These are phyloP conservation scores for Falco concolor DNA, from an alignment of 2,797 vertebrate species.

Conservation along the genomic window DNA sequence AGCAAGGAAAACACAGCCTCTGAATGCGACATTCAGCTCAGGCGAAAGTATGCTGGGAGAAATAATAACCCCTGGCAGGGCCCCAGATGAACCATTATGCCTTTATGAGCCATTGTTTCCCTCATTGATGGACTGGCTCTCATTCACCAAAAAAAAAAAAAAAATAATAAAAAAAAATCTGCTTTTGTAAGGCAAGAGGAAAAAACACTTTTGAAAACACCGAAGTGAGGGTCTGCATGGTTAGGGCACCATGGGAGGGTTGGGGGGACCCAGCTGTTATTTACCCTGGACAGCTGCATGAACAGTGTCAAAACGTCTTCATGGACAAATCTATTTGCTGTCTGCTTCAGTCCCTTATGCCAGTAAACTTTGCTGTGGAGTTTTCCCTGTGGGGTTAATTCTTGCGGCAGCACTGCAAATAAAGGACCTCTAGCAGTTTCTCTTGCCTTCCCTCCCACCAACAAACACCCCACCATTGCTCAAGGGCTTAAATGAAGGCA, in stretches of 20 bases:
- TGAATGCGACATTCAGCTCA: not conserved
- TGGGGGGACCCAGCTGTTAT: not conserved
- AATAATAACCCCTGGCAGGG: not conserved
- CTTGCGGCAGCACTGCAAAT: not conserved
- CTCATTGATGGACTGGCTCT: not conserved
- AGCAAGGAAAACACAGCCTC: not conserved
- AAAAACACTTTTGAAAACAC: not conserved
- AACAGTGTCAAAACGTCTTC: not conserved
- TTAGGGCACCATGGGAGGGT: not conserved
- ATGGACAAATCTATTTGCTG: not conserved
- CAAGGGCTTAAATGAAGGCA: not conserved
- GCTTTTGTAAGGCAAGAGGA: not conserved
- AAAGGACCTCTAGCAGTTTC: not conserved
- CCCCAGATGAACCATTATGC: not conserved
- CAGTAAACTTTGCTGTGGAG: not conserved
- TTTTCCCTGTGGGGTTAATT: not conserved
- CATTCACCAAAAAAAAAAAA: not conserved
- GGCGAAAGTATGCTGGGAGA: not conserved
- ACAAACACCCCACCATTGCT: not conserved
- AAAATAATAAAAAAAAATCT: not conserved
- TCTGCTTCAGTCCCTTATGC: not conserved
- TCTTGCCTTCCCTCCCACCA: not conserved
- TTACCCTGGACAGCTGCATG: not conserved
- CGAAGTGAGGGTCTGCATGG: fast-evolving
- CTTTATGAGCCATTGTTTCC: not conserved